phyloP scores from a whole-genome alignment of 2,113 vertebrate species.

The Perca schrenkii region DNA sequence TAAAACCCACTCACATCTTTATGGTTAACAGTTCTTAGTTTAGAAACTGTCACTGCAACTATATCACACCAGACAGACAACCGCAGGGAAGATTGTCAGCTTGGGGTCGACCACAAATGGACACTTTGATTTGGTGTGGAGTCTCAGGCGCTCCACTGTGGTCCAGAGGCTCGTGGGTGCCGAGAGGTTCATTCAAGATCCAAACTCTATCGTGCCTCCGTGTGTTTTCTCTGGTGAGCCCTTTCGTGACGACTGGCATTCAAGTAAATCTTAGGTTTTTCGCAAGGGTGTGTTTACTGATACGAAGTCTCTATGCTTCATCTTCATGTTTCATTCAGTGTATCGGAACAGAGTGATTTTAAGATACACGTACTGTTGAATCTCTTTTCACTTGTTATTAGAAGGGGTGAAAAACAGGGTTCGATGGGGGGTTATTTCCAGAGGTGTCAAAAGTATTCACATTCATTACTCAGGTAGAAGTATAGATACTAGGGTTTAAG shows the following conservation, averaged over 20 bases:
- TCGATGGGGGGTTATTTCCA: neutral
- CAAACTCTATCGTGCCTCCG: neutral
- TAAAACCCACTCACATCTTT: constrained; percentile 26
- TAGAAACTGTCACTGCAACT: constrained; percentile 43
- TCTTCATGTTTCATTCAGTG: neutral
- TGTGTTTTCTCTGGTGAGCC: neutral
- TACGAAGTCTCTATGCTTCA: neutral
- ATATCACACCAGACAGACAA: constrained; percentile 37
- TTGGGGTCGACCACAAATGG: constrained; percentile 58
- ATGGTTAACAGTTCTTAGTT: constrained; percentile 54
- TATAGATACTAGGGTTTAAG: too few species aligned
- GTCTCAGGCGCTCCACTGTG: constrained; percentile 32
- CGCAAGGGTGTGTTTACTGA: neutral
- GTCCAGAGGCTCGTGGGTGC: constrained; percentile 26
- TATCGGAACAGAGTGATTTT: neutral
- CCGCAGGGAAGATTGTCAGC: constrained; percentile 44
- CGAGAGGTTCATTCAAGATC: neutral
- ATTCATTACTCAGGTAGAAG: too few species aligned
- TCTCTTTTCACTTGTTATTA: neutral
- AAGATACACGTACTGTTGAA: too few species aligned
- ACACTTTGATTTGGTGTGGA: constrained; percentile 46
- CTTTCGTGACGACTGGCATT: neutral
- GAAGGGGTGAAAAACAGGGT: neutral
- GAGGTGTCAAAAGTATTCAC: too few species aligned
- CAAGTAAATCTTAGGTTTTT: constrained; percentile 31